phyloP scores from a whole-genome alignment of 2,113 vertebrate genomes.

The Poecilia latipinna region DNA sequence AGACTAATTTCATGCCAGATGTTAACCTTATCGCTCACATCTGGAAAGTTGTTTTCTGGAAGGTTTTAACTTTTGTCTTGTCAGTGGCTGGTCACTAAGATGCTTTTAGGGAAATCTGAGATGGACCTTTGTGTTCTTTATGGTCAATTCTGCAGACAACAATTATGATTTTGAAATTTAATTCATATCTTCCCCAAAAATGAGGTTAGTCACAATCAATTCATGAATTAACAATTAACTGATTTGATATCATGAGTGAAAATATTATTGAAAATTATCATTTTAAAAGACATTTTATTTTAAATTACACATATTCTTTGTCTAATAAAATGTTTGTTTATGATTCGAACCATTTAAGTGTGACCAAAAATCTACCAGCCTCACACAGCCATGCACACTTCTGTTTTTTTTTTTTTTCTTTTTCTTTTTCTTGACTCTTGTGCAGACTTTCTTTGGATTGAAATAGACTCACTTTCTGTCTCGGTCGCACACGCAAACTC shows the following conservation, averaged over 20 bases:
- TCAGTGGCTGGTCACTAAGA: no score
- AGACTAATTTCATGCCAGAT: no score
- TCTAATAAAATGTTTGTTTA: not conserved
- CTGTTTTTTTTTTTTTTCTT: not conserved
- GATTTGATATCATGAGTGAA: no score
- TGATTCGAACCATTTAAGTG: not conserved
- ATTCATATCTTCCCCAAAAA: not conserved
- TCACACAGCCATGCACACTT: not conserved
- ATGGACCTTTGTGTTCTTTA: no score
- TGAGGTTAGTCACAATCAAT: not conserved
- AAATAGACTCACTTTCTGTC: conserved; percentile 16
- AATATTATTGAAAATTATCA: no score
- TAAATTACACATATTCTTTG: not conserved
- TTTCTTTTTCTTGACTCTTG: not conserved
- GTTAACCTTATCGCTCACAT: no score
- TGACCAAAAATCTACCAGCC: not conserved
- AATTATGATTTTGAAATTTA: not conserved
- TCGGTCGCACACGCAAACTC: conserved; percentile 6
- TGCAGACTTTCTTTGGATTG: conserved; percentile 12
- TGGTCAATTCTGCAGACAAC: no score
- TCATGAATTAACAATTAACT: not conserved
- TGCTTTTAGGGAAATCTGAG: no score
- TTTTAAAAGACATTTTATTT: no score
- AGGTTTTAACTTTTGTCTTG: no score
- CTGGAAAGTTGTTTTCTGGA: no score